phyloP scores from a whole-genome alignment of 2,888 invertebrate genomes.

The Amiota minor region DNA sequence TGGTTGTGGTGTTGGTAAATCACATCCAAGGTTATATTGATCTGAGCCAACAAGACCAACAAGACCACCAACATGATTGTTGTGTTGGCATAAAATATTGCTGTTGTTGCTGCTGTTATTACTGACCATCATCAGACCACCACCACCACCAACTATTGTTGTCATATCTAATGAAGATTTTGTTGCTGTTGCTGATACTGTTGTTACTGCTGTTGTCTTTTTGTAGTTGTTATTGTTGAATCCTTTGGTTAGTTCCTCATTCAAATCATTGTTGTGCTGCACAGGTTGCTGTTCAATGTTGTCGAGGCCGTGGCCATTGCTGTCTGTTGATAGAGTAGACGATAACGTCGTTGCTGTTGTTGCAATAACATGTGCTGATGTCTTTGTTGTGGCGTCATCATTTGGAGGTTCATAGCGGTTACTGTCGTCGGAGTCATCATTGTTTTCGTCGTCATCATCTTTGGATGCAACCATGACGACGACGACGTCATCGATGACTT shows the following conservation, averaged over 20 bases:
- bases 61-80: background rate
- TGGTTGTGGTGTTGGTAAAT: constrained; percentile 14
- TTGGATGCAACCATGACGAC: constrained; percentile 20
- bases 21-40: background rate
- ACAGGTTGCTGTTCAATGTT: constrained; percentile 50
- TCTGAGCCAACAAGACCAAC: background rate
- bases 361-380: constrained; percentile 57
- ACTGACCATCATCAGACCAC: background rate
- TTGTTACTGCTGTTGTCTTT: constrained; percentile 32
- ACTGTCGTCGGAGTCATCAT: constrained; percentile 32
- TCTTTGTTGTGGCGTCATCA: constrained; percentile 57
- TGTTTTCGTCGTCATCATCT: constrained; percentile 22
- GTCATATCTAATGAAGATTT: background rate
- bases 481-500: constrained; percentile 25
- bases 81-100: background rate
- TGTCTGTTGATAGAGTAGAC: constrained; percentile 62
- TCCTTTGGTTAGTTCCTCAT: background rate
- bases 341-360: constrained; percentile 64
- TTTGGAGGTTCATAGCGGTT: constrained; percentile 33
- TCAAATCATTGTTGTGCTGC: constrained; percentile 60
- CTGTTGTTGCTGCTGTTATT: background rate
- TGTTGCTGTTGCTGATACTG: constrained; percentile 7
- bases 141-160: background rate
- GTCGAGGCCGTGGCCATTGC: constrained; percentile 59
- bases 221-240: background rate